Base-by-base conservation (phyloP, 2,113 vertebrate genomes). In the Oreocharis arfaki region DNA sequence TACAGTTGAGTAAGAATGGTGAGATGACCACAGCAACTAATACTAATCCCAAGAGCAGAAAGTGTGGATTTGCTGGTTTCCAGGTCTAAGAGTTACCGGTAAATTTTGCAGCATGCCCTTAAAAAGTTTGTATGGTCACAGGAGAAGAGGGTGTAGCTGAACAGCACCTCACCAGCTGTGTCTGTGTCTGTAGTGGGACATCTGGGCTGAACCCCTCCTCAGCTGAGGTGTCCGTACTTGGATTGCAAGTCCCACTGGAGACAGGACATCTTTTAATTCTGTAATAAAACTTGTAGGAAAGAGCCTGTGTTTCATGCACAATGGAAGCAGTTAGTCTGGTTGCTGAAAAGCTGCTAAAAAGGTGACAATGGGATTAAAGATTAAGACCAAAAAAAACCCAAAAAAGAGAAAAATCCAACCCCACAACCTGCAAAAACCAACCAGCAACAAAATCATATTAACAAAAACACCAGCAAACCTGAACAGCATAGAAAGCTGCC, bases 11-110 rank as follows among this genome's bases (percentile, higher is more conserved):
- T 70, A 52, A 83, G 27, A 70, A n/a, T 18, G 46, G 22, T 35
- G 35, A 70, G 67, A 35, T 27, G 53, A 79, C n/a, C n/a, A 16
- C 57, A 63, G 63, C 13, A 28, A 24, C 22, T 63, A 17, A 44
- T n/a, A 21, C 21, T 57, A 57, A 61, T 63, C 18, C 7, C 23
- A 57, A 44, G 55, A 64, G 42, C 37, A 84, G 27, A 39, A 71
- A 21, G 8, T 1, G 0, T 71, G 47, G 13, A 10, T 57, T 32
- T 74, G 7, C 11, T 65, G 35, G 33, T n/a, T 90, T 50, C 56
- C n/a, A 32, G 42, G 39, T 33, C 41, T 70, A 2, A 28, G 33
- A 28, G 27, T 74, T 78, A 39, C 0, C 0, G 1, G 47, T 24
- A 65, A 49, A 41, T 82, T 83, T 79, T 89, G n/a, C 19, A 63